Base-by-base conservation (phyloP, 2,888 invertebrate species). In the Eubasilissa splendida region DNA sequence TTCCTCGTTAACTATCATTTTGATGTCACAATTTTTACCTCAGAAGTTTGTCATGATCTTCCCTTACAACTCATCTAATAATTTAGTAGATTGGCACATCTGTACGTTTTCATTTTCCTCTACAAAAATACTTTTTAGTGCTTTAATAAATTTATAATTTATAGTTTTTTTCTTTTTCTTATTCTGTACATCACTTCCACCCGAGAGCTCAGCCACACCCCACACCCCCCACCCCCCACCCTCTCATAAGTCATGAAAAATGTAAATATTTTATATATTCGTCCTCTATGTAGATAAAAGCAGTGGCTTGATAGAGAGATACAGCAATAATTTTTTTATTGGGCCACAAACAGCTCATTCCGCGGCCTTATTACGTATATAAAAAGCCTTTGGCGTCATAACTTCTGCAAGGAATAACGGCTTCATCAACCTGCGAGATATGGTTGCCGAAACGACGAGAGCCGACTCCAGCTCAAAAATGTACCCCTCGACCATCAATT, bases 291-390 rank as follows among this genome's bases (percentile, higher is more conserved):
- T 77, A 60, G 66, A 73, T 71, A 60, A 54, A 70, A 53, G 71
- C 66, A 74, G 58, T 54, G 70, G 22, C 56, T 33, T 60, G 78
- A 65, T 76, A 79, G 83, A 65, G 79, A 81, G 83, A 81, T 71
- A 80, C 74, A 81, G 76, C 76, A 56, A 80, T 80, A 83, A 79
- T 79, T 58, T 70, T 81, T 83, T 83, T 83, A 83, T 82, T 73
- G 74, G 53, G 65, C 82, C 83, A 80, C 82, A 77, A 82, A 82
- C 75, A 76, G 81, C 60, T 79, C 80, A 82, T 83, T 83, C 68
- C 77, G 82, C 82, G 78, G 76, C 77, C 83, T 83, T 83, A 83
- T 83, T 83, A 77, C 83, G 80, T 80, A 70, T 80, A 82, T 82
- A 82, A 83, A 83, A 83, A 77, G 77, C 65, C 77, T 77, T 75